These are phyloP conservation scores for Prostheceraeus crozeri DNA, from an alignment of 2,888 invertebrate genomes.

Conservation along the genomic window DNA sequence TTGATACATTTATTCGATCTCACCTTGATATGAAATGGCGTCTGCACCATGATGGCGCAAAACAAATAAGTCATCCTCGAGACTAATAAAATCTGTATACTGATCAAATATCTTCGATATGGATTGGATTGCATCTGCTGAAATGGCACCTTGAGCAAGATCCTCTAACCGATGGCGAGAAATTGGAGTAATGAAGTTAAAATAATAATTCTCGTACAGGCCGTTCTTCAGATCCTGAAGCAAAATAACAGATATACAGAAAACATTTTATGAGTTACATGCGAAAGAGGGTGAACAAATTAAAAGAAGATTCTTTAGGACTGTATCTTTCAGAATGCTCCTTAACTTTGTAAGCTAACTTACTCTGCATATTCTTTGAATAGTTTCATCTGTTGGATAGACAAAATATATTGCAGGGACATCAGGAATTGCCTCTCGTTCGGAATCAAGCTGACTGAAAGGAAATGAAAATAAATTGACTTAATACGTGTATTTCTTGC, in stretches of 20 bases:
- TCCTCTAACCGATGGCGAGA: constrained; percentile 86
- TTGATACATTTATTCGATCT: background rate
- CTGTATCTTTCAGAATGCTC: background rate
- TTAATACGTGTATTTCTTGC: too few species aligned
- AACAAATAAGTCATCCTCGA: constrained; percentile 94
- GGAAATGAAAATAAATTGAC: constrained; percentile 16
- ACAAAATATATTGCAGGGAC: constrained; percentile 98
- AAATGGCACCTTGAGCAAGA: constrained; percentile 80
- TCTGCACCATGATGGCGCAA: constrained; percentile 16
- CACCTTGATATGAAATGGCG: constrained; percentile 15
- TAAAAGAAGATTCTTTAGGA: constrained; percentile 27
- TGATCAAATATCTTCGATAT: constrained; percentile 95
- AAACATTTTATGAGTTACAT: too few species aligned
- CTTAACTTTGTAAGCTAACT: constrained; percentile 11
- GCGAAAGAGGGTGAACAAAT: too few species aligned
- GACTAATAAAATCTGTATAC: constrained; percentile 90
- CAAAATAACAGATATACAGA: constrained; percentile 37
- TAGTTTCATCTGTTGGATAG: constrained; percentile 86
- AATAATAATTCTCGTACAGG: constrained; percentile 83
- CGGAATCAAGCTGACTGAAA: constrained; percentile 55
- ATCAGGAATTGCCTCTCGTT: constrained; percentile 74
- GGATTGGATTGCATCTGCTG: constrained; percentile 78
- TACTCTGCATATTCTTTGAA: constrained; percentile 79
- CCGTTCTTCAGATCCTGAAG: constrained; percentile 63
- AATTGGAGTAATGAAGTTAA: constrained; percentile 74